phyloP scores from a whole-genome alignment of 2,888 invertebrate species.

The Priapulus caudatus region DNA sequence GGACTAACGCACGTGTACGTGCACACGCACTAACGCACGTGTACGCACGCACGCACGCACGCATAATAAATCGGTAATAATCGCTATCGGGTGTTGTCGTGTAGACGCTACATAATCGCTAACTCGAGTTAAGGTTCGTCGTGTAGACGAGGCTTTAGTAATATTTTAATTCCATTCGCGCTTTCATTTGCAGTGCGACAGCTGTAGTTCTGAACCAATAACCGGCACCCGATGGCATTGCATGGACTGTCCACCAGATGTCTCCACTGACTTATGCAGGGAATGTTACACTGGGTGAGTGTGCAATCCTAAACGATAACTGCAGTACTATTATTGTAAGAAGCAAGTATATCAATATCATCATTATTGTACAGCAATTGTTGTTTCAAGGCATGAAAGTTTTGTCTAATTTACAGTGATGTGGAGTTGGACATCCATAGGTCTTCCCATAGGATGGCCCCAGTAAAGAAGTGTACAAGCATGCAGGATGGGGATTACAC shows the following conservation, averaged over 20 bases:
- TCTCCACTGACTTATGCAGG: conserved; percentile 49
- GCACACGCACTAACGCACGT: too few relatives aligned
- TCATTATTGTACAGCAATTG: background rate
- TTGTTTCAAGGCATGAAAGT: background rate
- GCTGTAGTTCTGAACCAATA: conserved; percentile 52
- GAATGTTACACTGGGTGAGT: conserved; percentile 48
- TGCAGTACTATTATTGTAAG: too few relatives aligned
- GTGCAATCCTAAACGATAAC: too few relatives aligned
- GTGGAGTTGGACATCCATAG: conserved; percentile 30
- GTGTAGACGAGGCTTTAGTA: too few relatives aligned
- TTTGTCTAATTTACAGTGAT: conserved; percentile 21
- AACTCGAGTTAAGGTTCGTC: too few relatives aligned
- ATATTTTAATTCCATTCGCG: too few relatives aligned
- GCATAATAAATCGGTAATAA: too few relatives aligned
- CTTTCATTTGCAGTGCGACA: conserved; percentile 53
- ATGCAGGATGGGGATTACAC: conserved; percentile 18
- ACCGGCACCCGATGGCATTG: conserved; percentile 58
- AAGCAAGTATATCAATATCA: too few relatives aligned
- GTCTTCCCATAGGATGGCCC: conserved; percentile 30
- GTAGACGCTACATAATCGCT: too few relatives aligned
- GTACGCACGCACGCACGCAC: too few relatives aligned
- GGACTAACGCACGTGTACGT: too few relatives aligned
- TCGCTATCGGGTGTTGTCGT: too few relatives aligned
- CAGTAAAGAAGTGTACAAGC: conserved; percentile 19
- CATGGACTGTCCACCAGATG: conserved; percentile 45